A percentile compares a stretch with the other conserved stretches of the same genome.
phyloP scores from a whole-genome alignment of 1,140 invertebrate species.

The Apis mellifera region Amel_HAv3.1 CM009946.2:4895501-4896000 shows the following conservation, averaged over 20 bases:
- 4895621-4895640: constrained; percentile 93
- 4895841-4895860: too few species aligned
- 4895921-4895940: constrained; percentile 61
- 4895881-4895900: not conserved
- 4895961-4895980: constrained; percentile 66
- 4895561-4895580: constrained; percentile 80
- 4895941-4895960: constrained; percentile 80
- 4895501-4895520: constrained; percentile 74
- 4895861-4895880: not conserved
- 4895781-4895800: not conserved
- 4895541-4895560: constrained; percentile 80
- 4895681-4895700: constrained; percentile 52
- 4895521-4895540: constrained; percentile 73
- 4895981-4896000: constrained; percentile 38
- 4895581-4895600: constrained; percentile 90
- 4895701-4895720: constrained; percentile 53
- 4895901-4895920: constrained; percentile 68
- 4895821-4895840: not conserved
- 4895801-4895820: not conserved
- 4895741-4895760: too few species aligned
- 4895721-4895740: not conserved
- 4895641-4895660: constrained; percentile 85
- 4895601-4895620: constrained; percentile 89
- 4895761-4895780: not conserved
- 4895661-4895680: constrained; percentile 69